Conservation (phyloP, 2,113 vertebrate genomes). For the Tragelaphus strepsiceros region DNA sequence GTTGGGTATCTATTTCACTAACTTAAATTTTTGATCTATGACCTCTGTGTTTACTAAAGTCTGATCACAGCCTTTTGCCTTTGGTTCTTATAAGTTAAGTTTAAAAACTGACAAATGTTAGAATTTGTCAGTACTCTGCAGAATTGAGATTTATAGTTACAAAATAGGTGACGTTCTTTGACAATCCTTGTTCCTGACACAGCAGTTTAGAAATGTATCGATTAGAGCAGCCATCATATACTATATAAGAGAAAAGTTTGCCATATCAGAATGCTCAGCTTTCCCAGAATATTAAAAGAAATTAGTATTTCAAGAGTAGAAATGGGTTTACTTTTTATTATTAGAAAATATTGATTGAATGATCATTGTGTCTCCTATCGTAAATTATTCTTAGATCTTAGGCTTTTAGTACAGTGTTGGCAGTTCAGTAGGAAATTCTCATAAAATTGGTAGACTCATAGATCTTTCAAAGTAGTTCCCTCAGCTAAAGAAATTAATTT, state of each 20-base stretch:
- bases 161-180: neutral
- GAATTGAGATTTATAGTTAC: neutral
- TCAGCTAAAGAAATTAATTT: neutral
- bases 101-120: constrained; percentile 4
- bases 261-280: neutral
- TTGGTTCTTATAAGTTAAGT: neutral
- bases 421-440: neutral
- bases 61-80: neutral
- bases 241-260: neutral
- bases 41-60: constrained; percentile 21
- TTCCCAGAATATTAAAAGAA: neutral
- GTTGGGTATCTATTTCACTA: constrained; percentile 13
- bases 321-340: neutral
- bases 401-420: neutral
- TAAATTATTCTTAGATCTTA: constrained; percentile 27
- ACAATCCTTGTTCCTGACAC: neutral
- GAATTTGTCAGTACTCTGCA: neutral
- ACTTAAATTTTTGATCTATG: neutral
- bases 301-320: neutral
- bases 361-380: neutral
- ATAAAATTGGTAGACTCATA: neutral
- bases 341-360: constrained; percentile 6
- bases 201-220: neutral
- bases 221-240: neutral
- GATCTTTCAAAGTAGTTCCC: neutral